These are phyloP conservation scores for Oxyura jamaicensis DNA, from an alignment of 2,113 vertebrate species.

Conservation along the genomic window DNA sequence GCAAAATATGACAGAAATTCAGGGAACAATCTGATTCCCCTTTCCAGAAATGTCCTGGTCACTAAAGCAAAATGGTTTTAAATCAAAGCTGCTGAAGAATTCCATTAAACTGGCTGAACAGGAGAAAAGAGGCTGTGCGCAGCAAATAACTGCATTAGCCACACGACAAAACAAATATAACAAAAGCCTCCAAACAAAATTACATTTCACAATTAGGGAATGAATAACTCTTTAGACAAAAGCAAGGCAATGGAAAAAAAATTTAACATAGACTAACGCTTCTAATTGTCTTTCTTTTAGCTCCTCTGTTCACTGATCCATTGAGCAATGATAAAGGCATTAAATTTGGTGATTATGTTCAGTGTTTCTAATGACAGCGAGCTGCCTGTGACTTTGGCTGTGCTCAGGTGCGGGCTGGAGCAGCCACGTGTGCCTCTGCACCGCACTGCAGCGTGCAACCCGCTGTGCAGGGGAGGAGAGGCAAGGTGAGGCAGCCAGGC, in stretches of 20 bases:
- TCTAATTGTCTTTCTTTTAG: slow-evolving; percentile 74
- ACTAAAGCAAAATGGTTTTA: slow-evolving; percentile 48
- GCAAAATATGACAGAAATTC: slow-evolving; percentile 31
- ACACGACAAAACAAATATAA: slow-evolving; percentile 37
- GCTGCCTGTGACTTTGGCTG: slow-evolving; percentile 52
- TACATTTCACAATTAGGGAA: slow-evolving; percentile 73
- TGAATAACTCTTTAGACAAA: slow-evolving; percentile 72
- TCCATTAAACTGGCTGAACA: not conserved
- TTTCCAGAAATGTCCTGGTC: slow-evolving; percentile 46
- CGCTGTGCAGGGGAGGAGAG: not conserved
- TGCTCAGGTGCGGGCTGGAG: slow-evolving; percentile 58
- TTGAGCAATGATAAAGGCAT: slow-evolving; percentile 74
- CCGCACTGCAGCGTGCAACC: not conserved
- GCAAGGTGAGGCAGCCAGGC: not conserved
- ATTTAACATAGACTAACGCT: slow-evolving; percentile 34
- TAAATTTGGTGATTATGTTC: slow-evolving; percentile 76
- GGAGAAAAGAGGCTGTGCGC: slow-evolving; percentile 13
- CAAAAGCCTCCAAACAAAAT: slow-evolving; percentile 70
- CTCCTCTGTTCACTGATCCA: slow-evolving; percentile 73
- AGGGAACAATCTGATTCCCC: not conserved
- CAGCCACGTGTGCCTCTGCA: not conserved
- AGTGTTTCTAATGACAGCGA: slow-evolving; percentile 67
- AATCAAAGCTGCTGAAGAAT: slow-evolving; percentile 46
- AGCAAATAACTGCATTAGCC: slow-evolving; percentile 56
- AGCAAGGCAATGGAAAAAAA: slow-evolving; percentile 51